Base-by-base conservation (phyloP, 2,888 invertebrate genomes). In the Spodoptera picta region DNA sequence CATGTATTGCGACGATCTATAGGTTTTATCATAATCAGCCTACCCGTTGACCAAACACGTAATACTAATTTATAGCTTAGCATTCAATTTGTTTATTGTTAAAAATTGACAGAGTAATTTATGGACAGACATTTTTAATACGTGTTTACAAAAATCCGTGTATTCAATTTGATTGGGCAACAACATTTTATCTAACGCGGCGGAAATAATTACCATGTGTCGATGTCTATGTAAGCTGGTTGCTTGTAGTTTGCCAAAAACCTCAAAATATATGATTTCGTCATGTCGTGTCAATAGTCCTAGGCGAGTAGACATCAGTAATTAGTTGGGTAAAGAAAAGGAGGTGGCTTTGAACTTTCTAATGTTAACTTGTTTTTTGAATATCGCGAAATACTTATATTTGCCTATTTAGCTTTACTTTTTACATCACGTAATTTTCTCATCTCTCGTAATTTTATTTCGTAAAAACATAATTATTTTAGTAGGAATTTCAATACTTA, bases 161-260 rank as follows among this genome's bases (percentile, higher is more conserved):
- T 9, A 55, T 56, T 59, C 31, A 45, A 62, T 60, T 69, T 51
- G 67, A 67, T 83, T 84, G 71, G 67, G 68, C 72, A 84, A 84
- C 73, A 65, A 62, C 68, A 75, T 75, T 75, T 67, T 79, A 79
- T 78, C 78, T 78, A 81, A 77, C 75, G 48, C 74, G 65, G 65
- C 83, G 84, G 84, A 84, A 83, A 80, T 79, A 54, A 80, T 82
- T 83, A 82, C 19, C 74, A 82, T 77, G 75, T 55, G 60, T 56
- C 60, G 62, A 48, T 55, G 60, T 27, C 36, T 5, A 36, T 36
- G 36, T 36, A 36, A 36, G 36, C 9, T 36, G 9, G 36, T 36
- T 36, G 7, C 36, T 7, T 9, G 36, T 36, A 57, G 61, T 75
- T 80, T 78, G 79, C 77, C 76, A 77, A 80, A 84, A 83, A 82